Conservation (phyloP, 2,797 vertebrate species). For the Eospalax fontanierii region DNA sequence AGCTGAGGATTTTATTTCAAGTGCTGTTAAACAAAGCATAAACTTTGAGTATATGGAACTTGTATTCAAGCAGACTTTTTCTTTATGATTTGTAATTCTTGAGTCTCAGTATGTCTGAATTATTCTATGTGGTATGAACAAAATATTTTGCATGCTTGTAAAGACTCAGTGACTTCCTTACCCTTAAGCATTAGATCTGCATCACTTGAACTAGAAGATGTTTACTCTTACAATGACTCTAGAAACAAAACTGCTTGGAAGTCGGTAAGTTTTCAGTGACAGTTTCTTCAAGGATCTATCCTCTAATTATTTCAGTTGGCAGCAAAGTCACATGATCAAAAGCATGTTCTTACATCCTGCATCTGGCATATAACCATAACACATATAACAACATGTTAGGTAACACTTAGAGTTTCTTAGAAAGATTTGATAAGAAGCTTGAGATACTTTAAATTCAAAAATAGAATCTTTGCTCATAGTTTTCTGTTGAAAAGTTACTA, state of each 20-base stretch:
- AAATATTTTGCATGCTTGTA: constrained; percentile 50
- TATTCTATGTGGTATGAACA: constrained; percentile 29
- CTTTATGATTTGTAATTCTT: constrained; percentile 81
- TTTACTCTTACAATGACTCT: constrained; percentile 3
- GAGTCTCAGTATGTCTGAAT: constrained; percentile 69
- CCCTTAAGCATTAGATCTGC: constrained; percentile 49
- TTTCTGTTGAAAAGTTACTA: neutral
- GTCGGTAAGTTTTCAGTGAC: neutral
- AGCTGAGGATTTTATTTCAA: constrained; percentile 78
- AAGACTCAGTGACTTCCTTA: constrained; percentile 50
- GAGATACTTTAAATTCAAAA: neutral
- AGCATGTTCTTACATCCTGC: neutral
- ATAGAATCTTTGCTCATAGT: neutral
- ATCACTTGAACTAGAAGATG: neutral
- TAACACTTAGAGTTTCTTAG: neutral
- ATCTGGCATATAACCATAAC: neutral
- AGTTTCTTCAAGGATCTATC: neutral
- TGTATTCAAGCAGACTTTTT: constrained; percentile 67
- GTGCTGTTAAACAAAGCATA: constrained; percentile 80
- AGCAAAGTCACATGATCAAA: neutral
- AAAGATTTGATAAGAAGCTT: neutral
- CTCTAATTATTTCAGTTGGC: neutral
- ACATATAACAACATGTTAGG: neutral
- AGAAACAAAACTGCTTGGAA: neutral
- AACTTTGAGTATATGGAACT: constrained; percentile 81